These are phyloP conservation scores for Tyria jacobaeae DNA, from an alignment of 2,888 invertebrate species.

Conservation along the genomic window DNA sequence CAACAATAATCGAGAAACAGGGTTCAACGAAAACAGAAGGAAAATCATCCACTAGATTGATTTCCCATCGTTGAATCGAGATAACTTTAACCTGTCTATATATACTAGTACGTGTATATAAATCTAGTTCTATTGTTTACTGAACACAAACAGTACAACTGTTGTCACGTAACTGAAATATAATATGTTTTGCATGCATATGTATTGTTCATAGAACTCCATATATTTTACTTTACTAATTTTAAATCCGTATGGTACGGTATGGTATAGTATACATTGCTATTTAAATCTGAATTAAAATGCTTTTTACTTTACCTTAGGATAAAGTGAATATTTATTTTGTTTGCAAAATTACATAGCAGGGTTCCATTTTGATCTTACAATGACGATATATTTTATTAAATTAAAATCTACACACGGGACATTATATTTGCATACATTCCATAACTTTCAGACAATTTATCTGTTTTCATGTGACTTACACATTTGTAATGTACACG, in stretches of 20 bases:
- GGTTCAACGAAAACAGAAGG: slow-evolving; percentile 1
- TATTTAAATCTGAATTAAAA: too few relatives aligned
- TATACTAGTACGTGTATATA: neutral
- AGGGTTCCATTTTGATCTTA: too few relatives aligned
- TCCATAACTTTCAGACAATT: too few relatives aligned
- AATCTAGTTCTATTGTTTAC: neutral
- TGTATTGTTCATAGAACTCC: neutral
- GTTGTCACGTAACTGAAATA: neutral
- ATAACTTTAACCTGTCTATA: neutral
- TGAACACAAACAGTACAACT: neutral
- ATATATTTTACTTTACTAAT: neutral
- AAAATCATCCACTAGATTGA: neutral
- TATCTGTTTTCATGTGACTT: too few relatives aligned
- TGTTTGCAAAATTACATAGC: too few relatives aligned
- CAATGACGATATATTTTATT: too few relatives aligned
- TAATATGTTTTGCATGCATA: neutral
- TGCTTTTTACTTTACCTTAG: too few relatives aligned
- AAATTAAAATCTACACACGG: too few relatives aligned
- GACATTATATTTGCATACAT: too few relatives aligned
- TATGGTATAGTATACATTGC: too few relatives aligned
- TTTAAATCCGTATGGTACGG: neutral
- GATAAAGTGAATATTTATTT: neutral
- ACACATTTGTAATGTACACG: too few relatives aligned
- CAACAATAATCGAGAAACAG: neutral
- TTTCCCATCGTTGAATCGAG: neutral